Evolutionary conservation across 2,888 invertebrate species (phyloP).

Genomic region (Napeogenes sylphis): DNA sequence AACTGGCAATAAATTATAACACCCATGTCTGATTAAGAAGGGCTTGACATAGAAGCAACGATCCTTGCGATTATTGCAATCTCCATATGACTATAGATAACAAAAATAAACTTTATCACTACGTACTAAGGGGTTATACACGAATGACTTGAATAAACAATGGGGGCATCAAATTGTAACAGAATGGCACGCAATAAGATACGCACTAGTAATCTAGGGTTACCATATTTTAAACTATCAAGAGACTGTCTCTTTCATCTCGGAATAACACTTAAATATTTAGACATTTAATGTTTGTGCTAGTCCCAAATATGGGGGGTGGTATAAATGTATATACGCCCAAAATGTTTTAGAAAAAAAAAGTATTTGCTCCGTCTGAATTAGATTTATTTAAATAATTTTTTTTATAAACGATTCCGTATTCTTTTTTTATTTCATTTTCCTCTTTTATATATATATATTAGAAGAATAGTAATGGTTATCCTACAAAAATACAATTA

Average conservation of each 20-base stretch:
- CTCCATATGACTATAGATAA: neutral
- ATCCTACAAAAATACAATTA: neutral
- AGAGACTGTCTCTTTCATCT: too few relatives aligned
- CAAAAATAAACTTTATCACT: conserved; percentile 11
- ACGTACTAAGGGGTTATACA: conserved; percentile 8
- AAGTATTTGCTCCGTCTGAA: too few relatives aligned
- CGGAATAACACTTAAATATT: neutral
- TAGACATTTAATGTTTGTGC: neutral
- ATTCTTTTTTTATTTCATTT: too few relatives aligned
- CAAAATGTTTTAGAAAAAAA: too few relatives aligned
- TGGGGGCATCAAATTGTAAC: conserved; percentile 21
- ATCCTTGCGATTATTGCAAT: conserved; percentile 22
- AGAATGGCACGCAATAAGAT: conserved; percentile 28
- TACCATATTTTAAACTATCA: conserved; percentile 11
- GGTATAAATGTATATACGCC: too few relatives aligned
- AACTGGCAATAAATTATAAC: conserved; percentile 15
- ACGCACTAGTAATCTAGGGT: conserved; percentile 28
- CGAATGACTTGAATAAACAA: conserved; percentile 16
- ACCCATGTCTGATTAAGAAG: conserved; percentile 17
- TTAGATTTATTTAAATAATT: too few relatives aligned
- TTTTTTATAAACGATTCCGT: too few relatives aligned
- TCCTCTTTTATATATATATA: too few relatives aligned
- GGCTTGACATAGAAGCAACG: conserved; percentile 21
- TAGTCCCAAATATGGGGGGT: too few relatives aligned
- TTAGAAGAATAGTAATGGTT: too few relatives aligned